Evolutionary conservation across 1,140 invertebrate genomes (phyloP).

Genomic region (Melitaea cinxia): DNA sequence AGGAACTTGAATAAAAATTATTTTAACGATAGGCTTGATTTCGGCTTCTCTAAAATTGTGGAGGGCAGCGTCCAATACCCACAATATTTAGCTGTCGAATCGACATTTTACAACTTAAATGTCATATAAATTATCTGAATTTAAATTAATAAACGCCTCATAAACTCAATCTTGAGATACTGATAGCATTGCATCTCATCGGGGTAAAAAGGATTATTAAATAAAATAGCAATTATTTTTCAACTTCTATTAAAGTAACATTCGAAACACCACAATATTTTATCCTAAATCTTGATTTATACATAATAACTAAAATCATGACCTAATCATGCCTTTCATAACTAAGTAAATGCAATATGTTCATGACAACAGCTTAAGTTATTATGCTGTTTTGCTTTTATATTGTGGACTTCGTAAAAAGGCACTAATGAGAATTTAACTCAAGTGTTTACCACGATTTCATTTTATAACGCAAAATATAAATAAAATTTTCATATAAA

Average conservation of each 20-base stretch:
- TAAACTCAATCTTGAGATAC: too few species aligned
- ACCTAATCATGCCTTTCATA: constrained; percentile 29
- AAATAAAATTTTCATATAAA: not conserved
- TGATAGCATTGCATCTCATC: too few species aligned
- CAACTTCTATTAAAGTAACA: constrained; percentile 36
- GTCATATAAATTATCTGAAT: too few species aligned
- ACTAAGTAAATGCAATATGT: constrained; percentile 63
- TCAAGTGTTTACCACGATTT: constrained; percentile 6
- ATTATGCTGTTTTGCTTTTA: constrained; percentile 26
- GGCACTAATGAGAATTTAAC: constrained; percentile 42
- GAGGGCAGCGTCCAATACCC: too few species aligned
- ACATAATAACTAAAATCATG: constrained; percentile 25
- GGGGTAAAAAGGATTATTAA: not conserved
- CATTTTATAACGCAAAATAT: not conserved
- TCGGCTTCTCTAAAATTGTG: too few species aligned
- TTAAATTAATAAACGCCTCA: too few species aligned
- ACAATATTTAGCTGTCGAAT: too few species aligned
- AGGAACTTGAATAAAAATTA: too few species aligned
- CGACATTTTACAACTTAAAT: too few species aligned
- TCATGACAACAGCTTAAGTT: constrained; percentile 64
- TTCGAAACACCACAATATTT: constrained; percentile 48
- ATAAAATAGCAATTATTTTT: constrained; percentile 16
- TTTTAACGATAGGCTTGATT: too few species aligned
- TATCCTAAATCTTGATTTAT: constrained; percentile 28
- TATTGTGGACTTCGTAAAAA: constrained; percentile 27